These are phyloP conservation scores for Callopanchax toddi DNA, from an alignment of 2,113 vertebrate genomes.

Conservation along the genomic window DNA sequence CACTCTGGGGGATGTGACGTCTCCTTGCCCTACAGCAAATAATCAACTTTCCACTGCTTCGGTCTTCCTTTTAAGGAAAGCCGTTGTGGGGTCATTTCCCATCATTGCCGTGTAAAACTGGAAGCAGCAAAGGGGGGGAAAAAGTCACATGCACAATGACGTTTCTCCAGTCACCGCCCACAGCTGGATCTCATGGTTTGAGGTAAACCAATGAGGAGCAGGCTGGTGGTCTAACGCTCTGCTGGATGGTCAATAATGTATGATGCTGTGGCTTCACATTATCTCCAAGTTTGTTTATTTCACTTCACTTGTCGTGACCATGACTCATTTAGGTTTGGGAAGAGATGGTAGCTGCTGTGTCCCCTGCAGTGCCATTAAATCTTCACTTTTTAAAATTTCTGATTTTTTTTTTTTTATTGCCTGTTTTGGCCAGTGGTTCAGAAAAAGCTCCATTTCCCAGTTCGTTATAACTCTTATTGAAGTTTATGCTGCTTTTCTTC, in stretches of 20 bases:
- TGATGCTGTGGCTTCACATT: slow-evolving; percentile 7
- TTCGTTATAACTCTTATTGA: too few relatives aligned
- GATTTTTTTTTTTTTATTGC: neutral
- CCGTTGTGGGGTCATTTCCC: slow-evolving; percentile 63
- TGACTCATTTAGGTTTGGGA: slow-evolving; percentile 71
- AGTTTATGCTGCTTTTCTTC: too few relatives aligned
- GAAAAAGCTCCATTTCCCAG: too few relatives aligned
- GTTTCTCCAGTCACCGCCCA: slow-evolving; percentile 62
- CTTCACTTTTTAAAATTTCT: slow-evolving; percentile 3
- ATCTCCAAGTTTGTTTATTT: slow-evolving; percentile 51
- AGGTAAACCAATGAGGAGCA: slow-evolving; percentile 58
- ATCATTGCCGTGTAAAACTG: slow-evolving; percentile 65
- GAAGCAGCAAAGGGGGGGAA: slow-evolving; percentile 45
- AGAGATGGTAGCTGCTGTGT: slow-evolving; percentile 19
- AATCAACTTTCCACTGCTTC: slow-evolving; percentile 48
- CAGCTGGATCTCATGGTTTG: slow-evolving; percentile 54
- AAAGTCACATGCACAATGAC: slow-evolving; percentile 59
- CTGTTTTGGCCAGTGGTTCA: too few relatives aligned
- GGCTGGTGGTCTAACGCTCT: neutral
- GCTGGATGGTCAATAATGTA: slow-evolving; percentile 15
- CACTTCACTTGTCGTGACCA: slow-evolving; percentile 33
- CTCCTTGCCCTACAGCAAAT: slow-evolving; percentile 26
- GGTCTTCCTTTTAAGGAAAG: slow-evolving; percentile 74
- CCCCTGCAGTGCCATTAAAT: slow-evolving; percentile 4
- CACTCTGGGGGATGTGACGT: slow-evolving; percentile 39